Evolutionary conservation across 1,140 invertebrate genomes (phyloP), one percentile per base, ranked within the genome.

Genomic region (Cyrtorhinus lividipennis): DNA sequence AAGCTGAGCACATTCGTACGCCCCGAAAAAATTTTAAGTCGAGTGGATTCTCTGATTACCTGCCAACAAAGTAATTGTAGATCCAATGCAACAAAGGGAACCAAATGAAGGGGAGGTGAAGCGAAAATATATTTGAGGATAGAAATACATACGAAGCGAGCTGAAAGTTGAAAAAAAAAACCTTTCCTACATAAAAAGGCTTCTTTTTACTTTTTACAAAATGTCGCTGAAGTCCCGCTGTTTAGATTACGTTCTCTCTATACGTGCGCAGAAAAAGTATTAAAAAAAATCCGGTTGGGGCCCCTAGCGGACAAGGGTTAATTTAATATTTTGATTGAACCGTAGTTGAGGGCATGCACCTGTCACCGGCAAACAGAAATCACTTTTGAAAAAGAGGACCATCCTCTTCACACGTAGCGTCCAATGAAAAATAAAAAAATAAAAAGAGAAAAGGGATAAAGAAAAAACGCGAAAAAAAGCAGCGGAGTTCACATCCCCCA

Each of bases 251-350:
- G 48, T 53, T 53, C 48, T 20, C 48, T 5, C 20, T 22, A 10
- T n/a, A 44, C 38, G n/a, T 8, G 38, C 20, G 48, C 20, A 22
- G 18, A 53, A 53, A 22, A 22, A 22, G 48, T 5, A 22, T 10
- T 5, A 53, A 20, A 53, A 53, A 53, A 53, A 53, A 12, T 22
- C 10, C 12, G 48, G 48, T 53, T 13, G 48, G 18, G 48, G 5
- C 10, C 8, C 3, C 20, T 53, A 38, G 30, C 30, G 48, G 48
- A 53, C 48, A 53, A 53, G 48, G 20, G 48, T 53, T 53, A 53
- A 53, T 53, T 53, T 53, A 53, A 53, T 53, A 53, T 53, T 53
- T 53, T 53, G 48, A 53, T 53, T 53, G 48, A 53, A 53, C 48
- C 20, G 48, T 53, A 53, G 48, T 53, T 53, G 48, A 53, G 48